phyloP scores from a whole-genome alignment of 2,113 vertebrate genomes.

The Eurypyga helias region DNA sequence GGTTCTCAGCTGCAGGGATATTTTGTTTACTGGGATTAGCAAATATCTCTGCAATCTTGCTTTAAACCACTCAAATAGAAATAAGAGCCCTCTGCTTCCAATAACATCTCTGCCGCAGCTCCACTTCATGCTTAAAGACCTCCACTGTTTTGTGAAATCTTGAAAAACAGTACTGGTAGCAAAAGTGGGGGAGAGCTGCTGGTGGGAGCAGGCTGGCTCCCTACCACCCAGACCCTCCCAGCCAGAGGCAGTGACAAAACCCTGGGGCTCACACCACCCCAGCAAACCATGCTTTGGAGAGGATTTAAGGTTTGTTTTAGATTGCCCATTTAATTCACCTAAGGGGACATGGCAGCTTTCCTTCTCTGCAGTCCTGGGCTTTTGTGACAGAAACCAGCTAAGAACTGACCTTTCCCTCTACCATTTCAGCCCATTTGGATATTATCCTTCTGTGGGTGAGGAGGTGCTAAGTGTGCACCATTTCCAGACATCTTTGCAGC shows the following conservation, averaged over 20 bases:
- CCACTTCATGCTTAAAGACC: background rate
- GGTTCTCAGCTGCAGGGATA: background rate
- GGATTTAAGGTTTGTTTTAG: background rate
- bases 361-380: background rate
- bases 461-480: background rate
- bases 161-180: background rate
- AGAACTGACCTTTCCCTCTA: background rate
- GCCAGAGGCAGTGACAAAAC: background rate
- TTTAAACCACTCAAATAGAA: background rate
- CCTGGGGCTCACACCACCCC: background rate
- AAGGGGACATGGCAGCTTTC: background rate
- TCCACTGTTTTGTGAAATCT: background rate
- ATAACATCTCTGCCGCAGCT: background rate
- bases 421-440: background rate
- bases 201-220: background rate
- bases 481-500: background rate
- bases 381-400: background rate
- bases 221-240: background rate
- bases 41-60: background rate
- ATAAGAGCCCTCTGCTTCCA: background rate
- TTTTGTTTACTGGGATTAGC: background rate
- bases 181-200: background rate
- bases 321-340: background rate
- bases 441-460: background rate
- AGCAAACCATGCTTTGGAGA: background rate